Base-by-base conservation (phyloP, 2,888 invertebrate species). In the Eristalinus sepulchralis region DNA sequence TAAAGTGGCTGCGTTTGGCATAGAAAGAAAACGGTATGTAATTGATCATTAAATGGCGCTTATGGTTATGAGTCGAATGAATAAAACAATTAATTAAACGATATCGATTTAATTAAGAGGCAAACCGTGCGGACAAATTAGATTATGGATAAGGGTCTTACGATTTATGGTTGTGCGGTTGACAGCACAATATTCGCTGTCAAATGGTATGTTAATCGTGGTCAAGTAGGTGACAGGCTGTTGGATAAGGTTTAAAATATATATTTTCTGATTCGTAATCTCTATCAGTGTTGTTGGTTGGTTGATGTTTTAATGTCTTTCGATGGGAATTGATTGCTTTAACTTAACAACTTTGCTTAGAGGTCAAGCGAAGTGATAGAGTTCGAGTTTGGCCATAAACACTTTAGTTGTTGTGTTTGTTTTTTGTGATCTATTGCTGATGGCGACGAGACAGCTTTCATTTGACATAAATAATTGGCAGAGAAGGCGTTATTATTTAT, bases 21-120 rank as follows among this genome's bases (percentile, higher is more conserved):
- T 24, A 47, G 47, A 60, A 27, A 31, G 17, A 17, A n/a, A 60
- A 27, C 31, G 17, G 31, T 17, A 31, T 31, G 22, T 34, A 33
- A 36, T 13, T 17, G 33, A 20, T 63, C 33, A 36, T 63, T 63
- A 63, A 63, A 63, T 63, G 63, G 63, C 63, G 63, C 63, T 34
- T 63, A 36, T 63, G 20, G 63, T 36, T 63, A 11, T 63, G 63
- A n/a, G n/a, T 17, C 11, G 33, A 33, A 34, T 36, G 17, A 27
- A 27, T 59, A 13, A 59, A 27, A 63, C 20, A 34, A 63, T 63
- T 63, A 34, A 63, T 63, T 36, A 36, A 63, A 34, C 20, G 33
- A 34, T 47, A 17, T 36, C 17, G 63, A 63, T 34, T 63, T 20
- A 36, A 63, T 63, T 34, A 20, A 20, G 27, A 27, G 27, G 27